A percentile compares a stretch with the other conserved stretches of the same genome.
These are phyloP conservation scores for Girardinus metallicus DNA, from an alignment of 2,797 vertebrate genomes.

Conservation along the genomic window DNA sequence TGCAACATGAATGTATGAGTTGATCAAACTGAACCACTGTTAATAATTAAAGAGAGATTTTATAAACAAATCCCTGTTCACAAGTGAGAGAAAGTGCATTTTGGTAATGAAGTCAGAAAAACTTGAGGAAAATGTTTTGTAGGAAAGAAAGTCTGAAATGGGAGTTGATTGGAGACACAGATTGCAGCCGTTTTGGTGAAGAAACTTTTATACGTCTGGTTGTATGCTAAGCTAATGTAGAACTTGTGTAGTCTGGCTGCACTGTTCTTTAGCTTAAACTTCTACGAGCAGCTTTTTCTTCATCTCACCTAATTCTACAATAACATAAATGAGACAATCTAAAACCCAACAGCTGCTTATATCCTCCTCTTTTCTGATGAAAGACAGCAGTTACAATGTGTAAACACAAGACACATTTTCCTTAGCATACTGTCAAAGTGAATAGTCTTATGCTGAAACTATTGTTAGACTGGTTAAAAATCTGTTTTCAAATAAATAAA, in stretches of 20 bases:
- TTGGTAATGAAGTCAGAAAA: background rate
- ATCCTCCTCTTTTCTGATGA: conserved; percentile 5
- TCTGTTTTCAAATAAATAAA: conserved; percentile 40
- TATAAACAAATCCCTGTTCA: background rate
- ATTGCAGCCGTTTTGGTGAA: background rate
- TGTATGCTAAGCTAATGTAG: conserved; percentile 10
- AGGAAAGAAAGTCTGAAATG: background rate
- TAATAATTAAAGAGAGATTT: background rate
- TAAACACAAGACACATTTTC: conserved; percentile 27
- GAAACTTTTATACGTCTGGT: background rate
- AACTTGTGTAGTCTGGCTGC: background rate
- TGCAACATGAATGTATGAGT: background rate
- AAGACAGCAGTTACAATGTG: conserved; percentile 37
- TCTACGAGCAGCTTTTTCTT: background rate
- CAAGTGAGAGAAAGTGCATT: background rate
- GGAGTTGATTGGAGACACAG: background rate
- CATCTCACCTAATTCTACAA: background rate
- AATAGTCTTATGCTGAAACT: conserved; percentile 25
- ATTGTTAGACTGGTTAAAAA: conserved; percentile 35
- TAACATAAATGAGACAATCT: conserved; percentile 1
- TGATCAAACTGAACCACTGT: background rate
- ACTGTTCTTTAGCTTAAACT: background rate
- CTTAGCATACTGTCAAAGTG: conserved; percentile 17
- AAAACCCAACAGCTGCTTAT: background rate
- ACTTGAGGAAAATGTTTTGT: background rate